Base-by-base conservation (phyloP, 2,113 vertebrate species). In the Phrynocephalus versicolor region DNA sequence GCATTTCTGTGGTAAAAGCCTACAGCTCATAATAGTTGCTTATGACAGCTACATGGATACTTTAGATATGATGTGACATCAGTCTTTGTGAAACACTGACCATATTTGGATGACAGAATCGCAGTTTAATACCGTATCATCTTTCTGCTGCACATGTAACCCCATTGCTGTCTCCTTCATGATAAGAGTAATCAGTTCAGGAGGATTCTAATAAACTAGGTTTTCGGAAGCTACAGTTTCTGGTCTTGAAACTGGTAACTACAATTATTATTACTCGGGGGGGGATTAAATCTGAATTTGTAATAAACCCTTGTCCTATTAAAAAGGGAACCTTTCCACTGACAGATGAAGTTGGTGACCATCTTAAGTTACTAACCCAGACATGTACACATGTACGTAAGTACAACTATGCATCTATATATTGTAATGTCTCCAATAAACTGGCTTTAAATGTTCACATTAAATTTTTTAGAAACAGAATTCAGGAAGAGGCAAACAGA, bases 361-460 rank as follows among this genome's bases (percentile, higher is more conserved):
- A 1, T n/a, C 41, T 78, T 33, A 57, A 39, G 21, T 70, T 69
- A 78, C 75, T 70, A 25, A 69, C 69, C 25, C 83, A 57, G 25
- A 37, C 57, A 64, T 37, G 62, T 27, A 77, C 16, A 77, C 6
- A 77, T 57, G 21, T 78, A 15, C 39, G 15, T 57, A 84, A 33
- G 51, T 77, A 70, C 64, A 70, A 41, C 70, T 85, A 78, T 78
- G 64, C 39, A 84, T 75, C 41, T 21, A 64, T n/a, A n/a, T n/a
- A n/a, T n/a, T n/a, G 35, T 45, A 78, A 25, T 84, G 15, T 10
- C 45, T 39, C 30, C 65, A n/a, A 18, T 77, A 78, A 85, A 16
- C 55, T 57, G 41, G 3, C 39, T 72, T 69, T 60, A 78, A 15
- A 69, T 78, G 33, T 60, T 69, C 74, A 70, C 18, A 57, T 23